Base-by-base conservation (phyloP, 2,113 vertebrate genomes). In the Eptesicus fuscus region DNA sequence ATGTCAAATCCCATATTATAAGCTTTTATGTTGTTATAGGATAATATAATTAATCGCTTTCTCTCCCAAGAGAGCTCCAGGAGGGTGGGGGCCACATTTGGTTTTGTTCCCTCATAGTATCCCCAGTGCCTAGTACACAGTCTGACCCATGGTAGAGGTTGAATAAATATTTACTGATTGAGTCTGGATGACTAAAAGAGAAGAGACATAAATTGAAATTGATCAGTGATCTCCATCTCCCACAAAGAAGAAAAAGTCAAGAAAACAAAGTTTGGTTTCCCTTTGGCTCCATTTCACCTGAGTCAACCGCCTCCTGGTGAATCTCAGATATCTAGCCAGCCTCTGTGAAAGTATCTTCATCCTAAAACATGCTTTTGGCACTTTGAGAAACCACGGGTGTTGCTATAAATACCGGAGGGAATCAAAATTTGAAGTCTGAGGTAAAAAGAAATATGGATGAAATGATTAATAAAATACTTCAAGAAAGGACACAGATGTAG, bases 391-490 rank as follows among this genome's bases (percentile, higher is more conserved):
- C 90, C 95, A 91, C 86, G 91, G 63, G 23, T 83, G 76, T 94
- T 82, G 53, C 78, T 96, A 96, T 97, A 97, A 92, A 84, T 91
- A 92, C 79, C 88, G 91, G 70, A 97, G 94, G 74, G 93, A 96
- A 91, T 96, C 65, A 89, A 92, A 95, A 79, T 87, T 83, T 95
- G 95, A 95, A 94, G 93, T 92, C 83, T 95, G 69, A 87, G 88
- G 69, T 83, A 42, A 76, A 91, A 63, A 96, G 84, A 97, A 98
- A 96, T 70, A 90, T 22, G 59, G 77, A 61, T 87, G 59, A 96
- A 94, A 95, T 86, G 63, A 84, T 92, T 89, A 96, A 92, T 95
- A 97, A 94, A 98, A 97, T 91, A 95, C 51, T 78, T 95, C 0
- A 20, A 93, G 44, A 90, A 85, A 96, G 93, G 89, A 87, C 69